Conservation (phyloP, 2,113 vertebrate genomes). For the Grammomys dolichurus region DNA sequence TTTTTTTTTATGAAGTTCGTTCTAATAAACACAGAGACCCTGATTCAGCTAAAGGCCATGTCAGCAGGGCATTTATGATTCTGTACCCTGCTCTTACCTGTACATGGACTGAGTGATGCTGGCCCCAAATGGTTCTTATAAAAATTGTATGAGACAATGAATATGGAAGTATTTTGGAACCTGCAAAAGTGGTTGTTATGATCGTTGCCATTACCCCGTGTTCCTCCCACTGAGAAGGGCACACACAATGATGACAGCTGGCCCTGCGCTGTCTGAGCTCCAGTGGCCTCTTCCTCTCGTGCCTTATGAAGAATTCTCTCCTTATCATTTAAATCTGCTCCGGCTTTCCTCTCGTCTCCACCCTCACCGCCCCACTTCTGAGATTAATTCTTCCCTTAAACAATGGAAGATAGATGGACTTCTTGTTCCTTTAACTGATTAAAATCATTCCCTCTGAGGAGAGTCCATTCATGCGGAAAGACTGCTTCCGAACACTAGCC, state of each 20-base stretch:
- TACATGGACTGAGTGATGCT: not conserved
- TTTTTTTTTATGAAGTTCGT: too few relatives aligned
- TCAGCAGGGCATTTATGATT: not conserved
- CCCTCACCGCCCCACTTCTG: not conserved
- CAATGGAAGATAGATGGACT: slow-evolving; percentile 62
- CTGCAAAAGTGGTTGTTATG: not conserved
- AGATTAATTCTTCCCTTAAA: slow-evolving; percentile 61
- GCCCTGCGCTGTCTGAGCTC: not conserved
- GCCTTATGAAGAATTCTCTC: slow-evolving; percentile 45
- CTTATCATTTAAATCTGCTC: slow-evolving; percentile 50
- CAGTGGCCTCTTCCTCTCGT: not conserved
- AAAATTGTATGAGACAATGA: slow-evolving; percentile 58
- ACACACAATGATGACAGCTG: not conserved
- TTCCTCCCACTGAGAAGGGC: not conserved
- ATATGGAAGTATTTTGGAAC: not conserved
- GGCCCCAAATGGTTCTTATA: not conserved
- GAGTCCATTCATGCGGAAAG: slow-evolving; percentile 54
- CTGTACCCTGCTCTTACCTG: too few relatives aligned
- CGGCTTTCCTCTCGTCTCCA: not conserved
- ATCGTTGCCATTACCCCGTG: not conserved
- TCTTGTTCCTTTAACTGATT: slow-evolving; percentile 49
- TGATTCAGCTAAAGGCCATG: not conserved
- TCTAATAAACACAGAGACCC: not conserved
- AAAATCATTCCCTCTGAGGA: slow-evolving; percentile 66
- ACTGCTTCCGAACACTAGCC: not conserved